Evolutionary conservation across 2,797 vertebrate species (phyloP), one percentile per base, ranked within the genome.

Genomic region (Chaunax sp.): DNA sequence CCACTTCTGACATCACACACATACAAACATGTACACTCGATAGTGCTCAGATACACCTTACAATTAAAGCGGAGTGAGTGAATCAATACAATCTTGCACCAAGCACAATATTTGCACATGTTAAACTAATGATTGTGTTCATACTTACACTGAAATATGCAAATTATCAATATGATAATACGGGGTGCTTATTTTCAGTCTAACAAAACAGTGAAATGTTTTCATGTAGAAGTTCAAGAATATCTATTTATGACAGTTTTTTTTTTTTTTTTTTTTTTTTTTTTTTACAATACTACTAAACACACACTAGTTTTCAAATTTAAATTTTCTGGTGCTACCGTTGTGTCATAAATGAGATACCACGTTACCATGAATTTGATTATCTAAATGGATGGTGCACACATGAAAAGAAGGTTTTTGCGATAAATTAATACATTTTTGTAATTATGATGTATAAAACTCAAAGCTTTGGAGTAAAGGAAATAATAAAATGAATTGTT

Each of bases 1-100:
- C 60, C 69, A 16, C 23, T 53, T 43, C 46, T 69, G 67, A 78
- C 72, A 69, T 66, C 56, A 49, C 43, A 43, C 55, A 57, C 49
- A 58, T 18, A 44, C 56, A 46, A 15, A 26, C 40, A 56, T 2
- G 26, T 38, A 40, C 23, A 14, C n/a, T 14, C 5, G 18, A 23
- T 44, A 37, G 35, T 77, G 62, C 26, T 61, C 46, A 60, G 43
- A 12, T 25, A 8, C 22, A 23, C 18, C 28, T 58, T 38, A 57
- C 10, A 20, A 11, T 35, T 6, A 12, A 30, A 44, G 14, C n/a
- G 12, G 16, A 44, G 28, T 35, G 18, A 56, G 16, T 11, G 38
- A 18, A 35, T 28, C 18, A 2, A 15, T 38, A 20, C 23, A 63
- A 22, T 19, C 47, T 18, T 44, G 26, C 16, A 23, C 1, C 25